Percentiles rank a stretch among this genome's conserved stretches.
phyloP scores from a whole-genome alignment of 1,140 invertebrate genomes.

The Ips nitidus region DNA sequence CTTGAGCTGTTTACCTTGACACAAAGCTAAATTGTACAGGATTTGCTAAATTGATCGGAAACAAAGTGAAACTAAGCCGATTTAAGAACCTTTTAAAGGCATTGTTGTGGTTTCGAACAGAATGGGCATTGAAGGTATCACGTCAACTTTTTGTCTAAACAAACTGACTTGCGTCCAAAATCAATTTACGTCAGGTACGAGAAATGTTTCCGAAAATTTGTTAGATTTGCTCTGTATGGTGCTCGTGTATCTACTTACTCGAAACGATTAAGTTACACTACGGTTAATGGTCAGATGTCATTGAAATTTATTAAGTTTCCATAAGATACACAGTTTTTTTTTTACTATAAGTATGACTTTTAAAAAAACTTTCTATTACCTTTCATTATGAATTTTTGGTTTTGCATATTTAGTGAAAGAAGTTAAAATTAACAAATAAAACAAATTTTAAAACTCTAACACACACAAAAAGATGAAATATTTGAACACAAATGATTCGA shows the following conservation, averaged over 20 bases:
- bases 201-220: conserved; percentile 6
- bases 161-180: conserved; percentile 23
- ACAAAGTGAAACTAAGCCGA: conserved; percentile 16
- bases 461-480: no score
- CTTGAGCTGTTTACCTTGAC: conserved; percentile 20
- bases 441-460: no score
- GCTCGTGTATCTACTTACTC: neutral
- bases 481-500: no score
- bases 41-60: conserved; percentile 17
- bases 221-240: neutral
- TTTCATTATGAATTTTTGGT: neutral
- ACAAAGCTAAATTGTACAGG: neutral
- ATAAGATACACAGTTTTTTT: neutral
- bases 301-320: neutral
- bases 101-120: conserved; percentile 19
- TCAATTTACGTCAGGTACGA: conserved; percentile 3
- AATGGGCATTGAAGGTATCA: conserved; percentile 11
- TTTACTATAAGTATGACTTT: neutral
- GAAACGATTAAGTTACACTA: neutral
- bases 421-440: no score
- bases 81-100: conserved; percentile 10
- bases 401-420: neutral
- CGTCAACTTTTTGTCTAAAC: conserved; percentile 19
- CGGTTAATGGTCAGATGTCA: neutral
- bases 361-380: neutral